Evolutionary conservation across 2,888 invertebrate genomes (phyloP).

Genomic region (Orthosia gothica): DNA sequence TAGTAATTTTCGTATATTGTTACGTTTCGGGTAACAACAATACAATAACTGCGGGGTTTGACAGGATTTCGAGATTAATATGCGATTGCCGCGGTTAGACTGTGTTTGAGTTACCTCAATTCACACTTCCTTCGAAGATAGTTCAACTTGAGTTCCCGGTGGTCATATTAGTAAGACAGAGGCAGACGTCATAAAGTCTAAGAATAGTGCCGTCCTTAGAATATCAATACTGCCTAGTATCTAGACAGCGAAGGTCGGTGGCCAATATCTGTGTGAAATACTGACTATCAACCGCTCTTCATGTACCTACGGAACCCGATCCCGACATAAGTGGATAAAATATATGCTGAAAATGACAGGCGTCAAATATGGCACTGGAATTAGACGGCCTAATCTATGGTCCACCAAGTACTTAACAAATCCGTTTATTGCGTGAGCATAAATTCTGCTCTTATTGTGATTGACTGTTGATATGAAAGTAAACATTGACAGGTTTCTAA

Average conservation of each 20-base stretch:
- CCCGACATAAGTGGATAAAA: constrained; percentile 27
- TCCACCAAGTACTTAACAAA: constrained; percentile 3
- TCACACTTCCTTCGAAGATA: constrained; percentile 15
- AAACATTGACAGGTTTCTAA: not conserved
- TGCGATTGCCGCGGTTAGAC: not conserved
- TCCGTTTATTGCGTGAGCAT: not conserved
- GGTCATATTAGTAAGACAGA: not conserved
- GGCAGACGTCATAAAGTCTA: constrained; percentile 8
- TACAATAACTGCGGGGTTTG: not conserved
- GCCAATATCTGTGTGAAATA: constrained; percentile 26
- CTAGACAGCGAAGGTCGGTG: constrained; percentile 12
- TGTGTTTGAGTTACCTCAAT: constrained; percentile 1
- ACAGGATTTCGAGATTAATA: constrained; percentile 1
- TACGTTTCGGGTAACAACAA: not conserved
- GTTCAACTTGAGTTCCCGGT: constrained; percentile 8
- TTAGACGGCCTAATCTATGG: constrained; percentile 12
- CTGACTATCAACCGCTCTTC: constrained; percentile 13
- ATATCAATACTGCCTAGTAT: constrained; percentile 35
- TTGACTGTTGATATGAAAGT: not conserved
- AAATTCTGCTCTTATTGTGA: not conserved
- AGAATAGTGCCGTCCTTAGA: constrained; percentile 16
- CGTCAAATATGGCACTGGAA: constrained; percentile 27
- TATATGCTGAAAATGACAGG: constrained; percentile 28
- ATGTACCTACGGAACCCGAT: constrained; percentile 11
- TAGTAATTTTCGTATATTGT: not conserved